Conservation (phyloP, 2,113 vertebrate genomes). For the Telmatochromis bifrenatus region DNA sequence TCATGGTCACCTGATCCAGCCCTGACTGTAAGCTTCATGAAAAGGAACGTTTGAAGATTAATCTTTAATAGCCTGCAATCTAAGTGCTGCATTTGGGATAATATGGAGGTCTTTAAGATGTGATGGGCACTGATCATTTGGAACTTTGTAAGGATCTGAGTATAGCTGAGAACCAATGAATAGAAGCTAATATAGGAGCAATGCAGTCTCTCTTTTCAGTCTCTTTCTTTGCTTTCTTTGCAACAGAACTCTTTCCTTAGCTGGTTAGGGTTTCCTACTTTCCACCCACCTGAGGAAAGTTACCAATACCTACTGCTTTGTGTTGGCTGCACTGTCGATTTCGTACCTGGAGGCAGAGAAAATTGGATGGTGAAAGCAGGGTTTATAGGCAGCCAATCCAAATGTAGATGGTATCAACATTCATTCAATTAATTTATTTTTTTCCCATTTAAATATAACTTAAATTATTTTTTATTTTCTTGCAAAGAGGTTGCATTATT, state of each 20-base stretch:
- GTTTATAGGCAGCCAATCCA: background rate
- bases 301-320: background rate
- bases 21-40: background rate
- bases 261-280: background rate
- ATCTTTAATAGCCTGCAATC: background rate
- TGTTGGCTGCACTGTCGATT: background rate
- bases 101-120: background rate
- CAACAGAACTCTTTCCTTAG: background rate
- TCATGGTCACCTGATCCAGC: background rate
- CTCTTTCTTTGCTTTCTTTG: background rate
- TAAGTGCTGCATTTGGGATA: background rate
- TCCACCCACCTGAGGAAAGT: background rate
- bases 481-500: background rate
- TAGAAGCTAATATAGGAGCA: background rate
- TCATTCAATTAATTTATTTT: rapidly evolving
- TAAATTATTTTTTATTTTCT: background rate
- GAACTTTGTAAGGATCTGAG: background rate
- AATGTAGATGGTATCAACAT: background rate
- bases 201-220: background rate
- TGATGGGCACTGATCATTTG: background rate
- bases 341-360: rapidly evolving
- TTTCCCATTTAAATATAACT: background rate
- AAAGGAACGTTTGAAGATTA: background rate
- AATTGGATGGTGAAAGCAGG: background rate
- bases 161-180: background rate